phyloP scores from a whole-genome alignment of 1,140 invertebrate genomes.

The Wiebesia pumilae region DNA sequence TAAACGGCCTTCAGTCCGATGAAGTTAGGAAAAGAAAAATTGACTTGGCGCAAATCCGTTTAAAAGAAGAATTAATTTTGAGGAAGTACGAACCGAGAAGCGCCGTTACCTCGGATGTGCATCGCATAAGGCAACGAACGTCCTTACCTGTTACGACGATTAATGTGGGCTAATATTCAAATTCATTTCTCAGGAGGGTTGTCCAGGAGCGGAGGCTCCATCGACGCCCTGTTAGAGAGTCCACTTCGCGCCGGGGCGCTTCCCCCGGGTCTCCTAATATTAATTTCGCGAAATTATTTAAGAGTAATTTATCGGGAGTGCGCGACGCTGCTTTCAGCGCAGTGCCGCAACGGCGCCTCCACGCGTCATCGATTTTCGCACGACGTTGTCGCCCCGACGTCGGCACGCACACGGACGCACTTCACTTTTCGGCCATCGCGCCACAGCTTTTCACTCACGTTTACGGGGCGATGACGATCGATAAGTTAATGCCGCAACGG shows the following conservation, averaged over 20 bases:
- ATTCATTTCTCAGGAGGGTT: neutral
- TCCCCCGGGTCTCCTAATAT: neutral
- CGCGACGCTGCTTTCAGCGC: neutral
- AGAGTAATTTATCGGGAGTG: neutral
- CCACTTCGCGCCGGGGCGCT: no score
- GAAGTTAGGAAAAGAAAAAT: neutral
- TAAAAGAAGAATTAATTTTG: neutral
- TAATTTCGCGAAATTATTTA: conserved; percentile 17
- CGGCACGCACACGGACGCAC: conserved; percentile 16
- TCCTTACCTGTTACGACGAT: neutral
- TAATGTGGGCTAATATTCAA: neutral
- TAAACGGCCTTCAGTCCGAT: neutral
- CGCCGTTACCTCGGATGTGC: no score
- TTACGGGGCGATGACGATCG: neutral
- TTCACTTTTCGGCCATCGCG: conserved; percentile 28
- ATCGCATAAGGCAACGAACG: neutral
- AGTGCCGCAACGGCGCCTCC: neutral
- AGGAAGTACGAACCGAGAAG: neutral
- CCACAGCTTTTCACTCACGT: neutral
- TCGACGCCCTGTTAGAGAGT: neutral
- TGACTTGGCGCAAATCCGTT: neutral
- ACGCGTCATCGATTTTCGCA: conserved; percentile 42
- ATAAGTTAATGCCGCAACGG: neutral
- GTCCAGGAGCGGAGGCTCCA: neutral
- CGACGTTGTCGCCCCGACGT: neutral